A percentile compares a stretch with the other conserved stretches of the same genome.
phyloP scores from a whole-genome alignment of 92 coral and sea anemone genomes.

The Palythoa grandiflora region DNA sequence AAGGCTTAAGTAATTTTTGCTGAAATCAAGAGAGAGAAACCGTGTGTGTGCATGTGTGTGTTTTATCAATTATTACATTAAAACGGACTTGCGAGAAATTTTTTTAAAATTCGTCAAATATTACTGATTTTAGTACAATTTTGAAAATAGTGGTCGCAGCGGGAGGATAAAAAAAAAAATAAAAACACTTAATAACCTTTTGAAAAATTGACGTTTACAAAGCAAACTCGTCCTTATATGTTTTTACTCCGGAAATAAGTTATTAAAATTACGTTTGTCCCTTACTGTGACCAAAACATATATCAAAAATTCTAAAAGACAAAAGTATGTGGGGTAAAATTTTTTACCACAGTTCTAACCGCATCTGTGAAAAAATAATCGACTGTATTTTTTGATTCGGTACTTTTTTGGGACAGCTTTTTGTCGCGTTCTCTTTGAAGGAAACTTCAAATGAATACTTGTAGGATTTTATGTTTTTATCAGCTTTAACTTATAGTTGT shows the following conservation, averaged over 20 bases:
- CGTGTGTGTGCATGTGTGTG: neutral
- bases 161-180: slow-evolving; percentile 9
- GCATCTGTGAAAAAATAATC: neutral
- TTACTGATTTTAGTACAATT: neutral
- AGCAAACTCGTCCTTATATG: slow-evolving; percentile 18
- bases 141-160: slow-evolving; percentile 33
- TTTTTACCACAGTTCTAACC: neutral
- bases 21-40: neutral
- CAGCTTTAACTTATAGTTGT: neutral
- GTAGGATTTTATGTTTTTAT: neutral
- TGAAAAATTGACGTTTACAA: slow-evolving; percentile 12
- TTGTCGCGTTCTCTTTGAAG: neutral
- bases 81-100: neutral
- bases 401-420: neutral
- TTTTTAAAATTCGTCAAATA: neutral
- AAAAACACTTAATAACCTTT: neutral
- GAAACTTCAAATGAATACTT: neutral
- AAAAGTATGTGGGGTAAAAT: neutral
- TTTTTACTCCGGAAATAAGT: slow-evolving; percentile 2
- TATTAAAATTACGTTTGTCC: neutral
- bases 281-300: slow-evolving; percentile 21
- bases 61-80: neutral
- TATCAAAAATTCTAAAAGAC: neutral
- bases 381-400: neutral
- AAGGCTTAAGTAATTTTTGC: slow-evolving; percentile 7